A percentile compares a stretch with the other conserved stretches of the same genome.
phyloP scores from a whole-genome alignment of 1,140 invertebrate species.

The Luehdorfia chinensis region DNA sequence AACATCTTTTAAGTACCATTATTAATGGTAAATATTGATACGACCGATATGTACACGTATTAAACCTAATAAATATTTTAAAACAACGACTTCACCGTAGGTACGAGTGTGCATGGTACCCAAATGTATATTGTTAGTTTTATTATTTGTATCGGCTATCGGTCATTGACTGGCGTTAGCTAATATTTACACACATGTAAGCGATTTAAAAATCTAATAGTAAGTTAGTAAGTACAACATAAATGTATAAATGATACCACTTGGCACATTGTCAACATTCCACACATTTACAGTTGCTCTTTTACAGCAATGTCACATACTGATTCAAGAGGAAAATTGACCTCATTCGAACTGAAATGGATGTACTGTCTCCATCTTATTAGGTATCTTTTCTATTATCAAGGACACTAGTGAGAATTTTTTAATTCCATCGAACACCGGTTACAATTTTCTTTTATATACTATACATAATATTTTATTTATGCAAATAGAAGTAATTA shows the following conservation, averaged over 20 bases:
- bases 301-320: constrained; percentile 16
- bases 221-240: too few relatives aligned
- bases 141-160: constrained; percentile 34
- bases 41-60: constrained; percentile 16
- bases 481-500: neutral
- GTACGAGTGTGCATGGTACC: neutral
- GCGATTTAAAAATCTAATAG: constrained; percentile 28
- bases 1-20: constrained; percentile 15
- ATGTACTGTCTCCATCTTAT: neutral
- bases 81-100: neutral
- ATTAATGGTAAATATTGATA: constrained; percentile 17
- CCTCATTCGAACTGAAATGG: constrained; percentile 21
- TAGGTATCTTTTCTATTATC: constrained; percentile 3
- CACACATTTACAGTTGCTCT: constrained; percentile 1
- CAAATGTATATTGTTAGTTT: constrained; percentile 1
- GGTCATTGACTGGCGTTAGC: constrained; percentile 44
- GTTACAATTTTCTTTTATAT: too few relatives aligned
- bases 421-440: too few relatives aligned
- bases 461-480: too few relatives aligned
- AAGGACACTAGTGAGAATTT: constrained; percentile 1
- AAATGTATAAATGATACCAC: constrained; percentile 27
- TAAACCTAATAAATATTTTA: neutral
- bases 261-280: constrained; percentile 41
- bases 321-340: constrained; percentile 30
- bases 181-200: constrained; percentile 14